phyloP scores from a whole-genome alignment of 2,888 invertebrate species.

The Idaea aversata region DNA sequence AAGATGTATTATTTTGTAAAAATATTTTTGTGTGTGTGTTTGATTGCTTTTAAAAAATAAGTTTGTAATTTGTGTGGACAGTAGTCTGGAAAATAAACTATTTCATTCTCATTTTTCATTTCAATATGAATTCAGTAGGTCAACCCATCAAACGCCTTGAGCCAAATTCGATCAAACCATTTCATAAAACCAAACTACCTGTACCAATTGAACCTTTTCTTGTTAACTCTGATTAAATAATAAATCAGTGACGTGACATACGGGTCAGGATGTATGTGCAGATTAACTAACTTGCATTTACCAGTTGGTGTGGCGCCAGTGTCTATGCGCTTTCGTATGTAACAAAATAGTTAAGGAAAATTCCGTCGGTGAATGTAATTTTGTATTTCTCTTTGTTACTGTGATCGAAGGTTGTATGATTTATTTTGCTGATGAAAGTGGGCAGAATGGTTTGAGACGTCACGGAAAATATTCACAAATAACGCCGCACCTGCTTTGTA shows the following conservation, averaged over 20 bases:
- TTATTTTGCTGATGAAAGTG: background rate
- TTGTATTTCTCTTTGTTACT: background rate
- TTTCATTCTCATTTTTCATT: no score
- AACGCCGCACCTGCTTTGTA: no score
- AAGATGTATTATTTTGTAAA: no score
- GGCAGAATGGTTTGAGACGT: background rate
- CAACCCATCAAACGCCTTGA: background rate
- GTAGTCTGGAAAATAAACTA: no score
- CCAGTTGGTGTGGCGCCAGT: background rate
- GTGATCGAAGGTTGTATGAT: background rate
- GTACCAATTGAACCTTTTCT: constrained; percentile 3
- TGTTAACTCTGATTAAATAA: constrained; percentile 18
- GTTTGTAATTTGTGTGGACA: no score
- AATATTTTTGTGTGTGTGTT: no score
- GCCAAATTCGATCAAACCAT: background rate
- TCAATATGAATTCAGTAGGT: background rate
- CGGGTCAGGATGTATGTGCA: background rate
- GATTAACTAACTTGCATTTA: background rate
- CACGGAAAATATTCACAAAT: background rate
- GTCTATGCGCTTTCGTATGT: background rate
- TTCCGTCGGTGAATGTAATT: background rate
- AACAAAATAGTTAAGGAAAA: background rate
- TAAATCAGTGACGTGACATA: constrained; percentile 16
- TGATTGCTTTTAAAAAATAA: no score
- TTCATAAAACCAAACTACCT: background rate